Evolutionary conservation across 23 tunicate species (phyloP), one percentile per base, ranked within the genome.

Genomic region (Styela clava): DNA sequence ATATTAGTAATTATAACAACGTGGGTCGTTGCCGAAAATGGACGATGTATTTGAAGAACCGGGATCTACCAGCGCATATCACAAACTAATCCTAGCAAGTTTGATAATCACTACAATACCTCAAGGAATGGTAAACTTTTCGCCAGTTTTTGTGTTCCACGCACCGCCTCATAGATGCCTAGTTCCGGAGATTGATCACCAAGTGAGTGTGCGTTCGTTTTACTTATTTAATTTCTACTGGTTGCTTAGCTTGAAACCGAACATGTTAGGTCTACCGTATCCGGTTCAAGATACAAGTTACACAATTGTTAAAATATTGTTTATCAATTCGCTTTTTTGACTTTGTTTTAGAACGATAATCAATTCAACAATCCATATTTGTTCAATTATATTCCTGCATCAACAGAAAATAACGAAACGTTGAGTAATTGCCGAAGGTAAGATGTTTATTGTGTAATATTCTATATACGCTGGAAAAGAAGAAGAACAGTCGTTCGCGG

Each of bases 101-200:
- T 28, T 65, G 31, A 28, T 65, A 25, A 26, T 65, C 31, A 65
- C 71, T 5, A 28, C 31, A 25, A 28, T 65, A 25, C 71, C 71
- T 3, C 71, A 65, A 28, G 71, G 71, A 25, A 28, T 28, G 30
- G 71, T 65, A 26, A 65, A 65, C 71, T 65, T 65, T 16, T 65
- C 71, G 16, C 71, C 71, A 28, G 71, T 65, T 16, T 65, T 65
- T 28, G 71, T 65, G 9, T 65, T 65, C 31, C 31, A 26, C 16
- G 31, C 16, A 3, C 71, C 71, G 7, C 71, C 71, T 16, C 71
- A 65, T 28, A 26, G 71, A 65, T 65, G 71, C 71, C 7, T 65
- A 7, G 16, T 65, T 65, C 71, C 71, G 5, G 71, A 65, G 31
- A 7, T 65, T 65, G 71, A 65, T 21, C 19, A 19, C 71, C 30